These are phyloP conservation scores for Kobus ellipsiprymnus DNA, from an alignment of 2,113 vertebrate species.

Conservation along the genomic window DNA sequence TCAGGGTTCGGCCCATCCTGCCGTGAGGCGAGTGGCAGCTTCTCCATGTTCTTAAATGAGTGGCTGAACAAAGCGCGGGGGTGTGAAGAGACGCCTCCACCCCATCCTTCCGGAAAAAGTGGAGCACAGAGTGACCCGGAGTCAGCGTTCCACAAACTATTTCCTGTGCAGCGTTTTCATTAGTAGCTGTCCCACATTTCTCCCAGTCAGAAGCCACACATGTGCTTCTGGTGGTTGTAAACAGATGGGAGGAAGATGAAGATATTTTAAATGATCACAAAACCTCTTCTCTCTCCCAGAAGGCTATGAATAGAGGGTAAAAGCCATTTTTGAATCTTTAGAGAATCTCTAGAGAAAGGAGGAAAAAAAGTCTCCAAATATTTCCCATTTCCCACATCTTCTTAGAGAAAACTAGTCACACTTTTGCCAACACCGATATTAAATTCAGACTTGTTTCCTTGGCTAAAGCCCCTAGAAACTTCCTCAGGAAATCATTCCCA, in stretches of 20 bases:
- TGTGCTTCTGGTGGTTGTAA: background rate
- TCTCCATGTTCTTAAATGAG: accelerated
- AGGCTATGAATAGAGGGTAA: background rate
- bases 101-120: accelerated
- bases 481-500: background rate
- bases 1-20: accelerated
- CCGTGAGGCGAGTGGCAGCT: accelerated
- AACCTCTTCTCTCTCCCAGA: background rate
- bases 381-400: background rate
- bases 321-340: background rate
- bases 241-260: background rate
- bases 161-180: background rate
- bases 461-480: background rate
- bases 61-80: accelerated
- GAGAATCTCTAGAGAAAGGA: background rate
- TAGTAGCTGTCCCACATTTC: accelerated
- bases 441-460: background rate
- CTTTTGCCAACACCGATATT: background rate
- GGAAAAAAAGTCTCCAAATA: background rate
- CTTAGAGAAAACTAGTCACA: background rate
- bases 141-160: accelerated
- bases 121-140: accelerated
- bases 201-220: too few relatives aligned
- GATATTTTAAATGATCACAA: too few relatives aligned
- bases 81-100: accelerated